Conservation (phyloP, 2,888 invertebrate genomes). For the Mesoligia furuncula region DNA sequence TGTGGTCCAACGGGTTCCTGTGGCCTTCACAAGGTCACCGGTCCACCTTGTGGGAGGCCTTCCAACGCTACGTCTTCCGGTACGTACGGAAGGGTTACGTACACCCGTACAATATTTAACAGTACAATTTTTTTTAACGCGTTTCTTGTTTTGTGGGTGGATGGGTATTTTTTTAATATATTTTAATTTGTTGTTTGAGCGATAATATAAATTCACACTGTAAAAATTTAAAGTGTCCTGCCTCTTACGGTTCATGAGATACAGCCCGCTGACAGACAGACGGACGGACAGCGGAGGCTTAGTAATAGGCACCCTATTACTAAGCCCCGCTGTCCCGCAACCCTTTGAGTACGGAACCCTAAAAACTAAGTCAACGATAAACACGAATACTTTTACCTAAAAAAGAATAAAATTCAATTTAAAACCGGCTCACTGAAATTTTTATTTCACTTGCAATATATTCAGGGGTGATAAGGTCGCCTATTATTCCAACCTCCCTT, state of each 20-base stretch:
- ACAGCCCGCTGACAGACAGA: background rate
- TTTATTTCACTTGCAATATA: constrained; percentile 46
- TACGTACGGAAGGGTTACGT: background rate
- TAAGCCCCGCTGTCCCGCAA: background rate
- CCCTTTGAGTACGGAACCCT: no score
- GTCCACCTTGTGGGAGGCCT: no score
- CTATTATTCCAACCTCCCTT: constrained; percentile 50
- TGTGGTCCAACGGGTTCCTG: no score
- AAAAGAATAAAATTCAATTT: constrained; percentile 8
- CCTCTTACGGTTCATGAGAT: background rate
- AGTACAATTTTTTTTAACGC: background rate
- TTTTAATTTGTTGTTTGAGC: background rate
- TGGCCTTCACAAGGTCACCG: no score
- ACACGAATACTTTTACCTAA: background rate
- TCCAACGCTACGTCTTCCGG: no score
- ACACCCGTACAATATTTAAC: background rate
- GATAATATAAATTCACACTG: background rate
- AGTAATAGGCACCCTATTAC: background rate
- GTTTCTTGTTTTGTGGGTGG: background rate
- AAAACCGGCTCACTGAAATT: constrained; percentile 12
- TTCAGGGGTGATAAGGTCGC: constrained; percentile 45
- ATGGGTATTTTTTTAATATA: no score
- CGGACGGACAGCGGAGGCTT: background rate
- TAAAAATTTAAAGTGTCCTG: background rate
- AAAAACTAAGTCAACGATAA: background rate